Conservation (phyloP, 1,140 invertebrate species). For the Holotrichia oblita region DNA sequence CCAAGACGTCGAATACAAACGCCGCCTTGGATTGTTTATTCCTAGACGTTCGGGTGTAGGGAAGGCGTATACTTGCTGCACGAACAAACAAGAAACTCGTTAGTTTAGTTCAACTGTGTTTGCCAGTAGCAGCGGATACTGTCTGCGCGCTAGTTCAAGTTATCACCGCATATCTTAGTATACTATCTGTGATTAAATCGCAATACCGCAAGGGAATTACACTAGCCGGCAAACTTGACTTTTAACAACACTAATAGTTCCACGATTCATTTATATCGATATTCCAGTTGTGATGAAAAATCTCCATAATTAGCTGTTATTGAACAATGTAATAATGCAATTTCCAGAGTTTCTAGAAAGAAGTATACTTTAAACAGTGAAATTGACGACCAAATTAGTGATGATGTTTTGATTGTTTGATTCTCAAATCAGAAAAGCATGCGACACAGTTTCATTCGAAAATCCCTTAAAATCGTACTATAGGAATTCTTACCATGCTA, state of each 20-base stretch:
- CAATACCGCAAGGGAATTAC: constrained; percentile 16
- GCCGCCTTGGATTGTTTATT: constrained; percentile 21
- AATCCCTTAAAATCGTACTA: too few species aligned
- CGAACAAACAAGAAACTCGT: constrained; percentile 35
- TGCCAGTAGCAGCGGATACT: not conserved
- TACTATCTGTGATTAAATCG: constrained; percentile 31
- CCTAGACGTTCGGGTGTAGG: not conserved
- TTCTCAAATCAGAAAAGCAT: too few species aligned
- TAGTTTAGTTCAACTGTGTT: constrained; percentile 23
- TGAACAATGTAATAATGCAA: too few species aligned
- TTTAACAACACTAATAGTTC: not conserved
- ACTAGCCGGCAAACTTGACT: not conserved
- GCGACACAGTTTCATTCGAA: too few species aligned
- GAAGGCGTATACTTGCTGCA: not conserved
- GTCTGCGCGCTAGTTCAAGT: constrained; percentile 11
- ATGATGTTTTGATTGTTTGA: too few species aligned
- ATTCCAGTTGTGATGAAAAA: too few species aligned
- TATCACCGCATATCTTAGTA: constrained; percentile 29
- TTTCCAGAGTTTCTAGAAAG: too few species aligned
- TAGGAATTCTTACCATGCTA: too few species aligned
- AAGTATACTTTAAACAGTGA: too few species aligned
- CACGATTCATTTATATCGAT: too few species aligned
- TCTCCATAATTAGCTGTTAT: too few species aligned
- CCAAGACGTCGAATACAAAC: constrained; percentile 29
- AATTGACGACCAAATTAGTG: too few species aligned